Percentiles rank a stretch among this genome's conserved stretches.
Evolutionary conservation across 2,888 invertebrate species (phyloP).

Genomic region (Deroplatys truncata): DNA sequence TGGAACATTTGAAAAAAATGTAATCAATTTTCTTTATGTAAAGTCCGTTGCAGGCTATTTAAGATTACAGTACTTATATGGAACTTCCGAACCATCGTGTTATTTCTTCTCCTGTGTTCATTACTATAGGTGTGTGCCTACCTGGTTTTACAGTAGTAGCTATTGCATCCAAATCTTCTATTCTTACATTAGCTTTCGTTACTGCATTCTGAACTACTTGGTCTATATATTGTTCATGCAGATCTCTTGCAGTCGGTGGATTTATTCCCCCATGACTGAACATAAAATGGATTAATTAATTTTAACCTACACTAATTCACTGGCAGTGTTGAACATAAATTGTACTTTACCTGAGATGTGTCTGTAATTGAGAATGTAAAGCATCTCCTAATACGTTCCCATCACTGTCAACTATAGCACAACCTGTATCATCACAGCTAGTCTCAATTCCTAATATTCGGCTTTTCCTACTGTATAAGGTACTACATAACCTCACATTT

Average conservation of each 20-base stretch:
- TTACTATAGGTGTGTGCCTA: conserved; percentile 27
- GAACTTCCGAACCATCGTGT: not conserved
- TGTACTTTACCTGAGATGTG: conserved; percentile 62
- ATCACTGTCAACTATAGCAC: conserved; percentile 72
- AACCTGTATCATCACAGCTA: conserved; percentile 96
- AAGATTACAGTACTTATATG: not conserved
- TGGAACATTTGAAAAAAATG: no score
- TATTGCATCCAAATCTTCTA: conserved; percentile 75
- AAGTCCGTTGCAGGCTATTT: not conserved
- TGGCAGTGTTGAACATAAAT: not conserved
- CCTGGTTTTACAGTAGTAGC: conserved; percentile 89
- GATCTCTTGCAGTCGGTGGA: conserved; percentile 75
- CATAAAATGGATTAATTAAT: not conserved
- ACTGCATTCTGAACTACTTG: conserved; percentile 65
- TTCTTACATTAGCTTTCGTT: conserved; percentile 52
- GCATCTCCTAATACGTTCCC: conserved; percentile 76
- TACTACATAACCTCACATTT: not conserved
- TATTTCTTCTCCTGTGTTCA: not conserved
- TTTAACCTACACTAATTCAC: not conserved
- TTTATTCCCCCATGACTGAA: conserved; percentile 81
- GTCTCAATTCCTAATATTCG: conserved; percentile 78
- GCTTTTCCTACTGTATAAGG: not conserved
- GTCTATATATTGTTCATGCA: conserved; percentile 77
- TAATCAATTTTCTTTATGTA: no score
- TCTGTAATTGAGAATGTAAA: conserved; percentile 72